Base-by-base conservation (phyloP, 2,888 invertebrate species). In the Pseudoips prasinana region DNA sequence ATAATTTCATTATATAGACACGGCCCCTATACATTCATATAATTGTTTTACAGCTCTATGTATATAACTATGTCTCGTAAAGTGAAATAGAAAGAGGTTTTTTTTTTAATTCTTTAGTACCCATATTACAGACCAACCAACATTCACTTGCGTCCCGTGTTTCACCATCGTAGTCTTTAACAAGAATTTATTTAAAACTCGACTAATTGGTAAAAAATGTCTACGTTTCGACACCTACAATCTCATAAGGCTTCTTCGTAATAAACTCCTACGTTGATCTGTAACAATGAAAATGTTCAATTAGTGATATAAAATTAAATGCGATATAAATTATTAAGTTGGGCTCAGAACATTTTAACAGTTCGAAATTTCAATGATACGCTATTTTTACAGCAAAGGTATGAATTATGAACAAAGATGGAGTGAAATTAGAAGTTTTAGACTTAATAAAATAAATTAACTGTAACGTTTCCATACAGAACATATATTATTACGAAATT, bases 191-290 rank as follows among this genome's bases (percentile, higher is more conserved):
- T 65, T 76, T 70, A 69, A 73, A 76, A 72, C 60, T 72, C 61
- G 69, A 72, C 78, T 80, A 81, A 73, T 73, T 75, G 76, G 83
- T 85, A 82, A 77, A 86, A 87, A 86, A 86, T 73, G 67, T 65
- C 86, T 86, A 83, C 78, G 50, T 71, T 62, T 71, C 69, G 75
- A 78, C 76, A 73, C 68, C 85, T 87, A 87, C 82, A 65, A 71
- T 80, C 68, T 86, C 71, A 87, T 88, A 88, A 88, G 88, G 88
- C 88, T 88, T 83, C 85, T 86, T 87, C 74, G 66, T 82, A 74
- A 84, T 87, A 86, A 87, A 87, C 88, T 88, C 86, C 88, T 87
- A 87, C 85, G 78, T 84, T 85, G 82, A 86, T 85, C 87, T 88
- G 86, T 53, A 83, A 84, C 60, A 71, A 74, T 32, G 35, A 31